phyloP scores from a whole-genome alignment of 2,888 invertebrate species.

The Acleris emargana region DNA sequence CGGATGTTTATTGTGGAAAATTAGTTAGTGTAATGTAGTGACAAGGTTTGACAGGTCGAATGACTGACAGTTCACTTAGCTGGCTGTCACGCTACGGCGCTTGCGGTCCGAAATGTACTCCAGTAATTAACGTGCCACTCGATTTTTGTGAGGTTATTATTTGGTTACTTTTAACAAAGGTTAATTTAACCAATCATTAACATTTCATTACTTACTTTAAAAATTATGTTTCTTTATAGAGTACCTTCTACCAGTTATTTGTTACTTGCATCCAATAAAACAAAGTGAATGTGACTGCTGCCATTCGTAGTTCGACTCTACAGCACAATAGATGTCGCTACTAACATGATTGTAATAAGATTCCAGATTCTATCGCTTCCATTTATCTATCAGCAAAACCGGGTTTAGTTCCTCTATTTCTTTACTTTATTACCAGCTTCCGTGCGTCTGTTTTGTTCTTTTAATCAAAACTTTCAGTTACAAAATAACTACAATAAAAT shows the following conservation, averaged over 20 bases:
- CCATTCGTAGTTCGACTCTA: too few species aligned
- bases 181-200: too few species aligned
- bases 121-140: not conserved
- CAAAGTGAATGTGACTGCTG: not conserved
- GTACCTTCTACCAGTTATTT: too few species aligned
- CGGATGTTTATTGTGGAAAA: conserved; percentile 43
- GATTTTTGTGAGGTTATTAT: too few species aligned
- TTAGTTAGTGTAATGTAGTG: conserved; percentile 10
- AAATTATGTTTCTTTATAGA: not conserved
- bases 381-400: too few species aligned
- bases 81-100: conserved; percentile 3
- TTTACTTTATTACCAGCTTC: too few species aligned
- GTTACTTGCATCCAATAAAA: not conserved
- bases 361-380: not conserved
- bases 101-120: conserved; percentile 12
- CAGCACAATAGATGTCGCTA: conserved; percentile 12
- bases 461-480: too few species aligned
- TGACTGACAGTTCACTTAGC: conserved; percentile 15
- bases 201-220: not conserved
- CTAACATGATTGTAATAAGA: not conserved
- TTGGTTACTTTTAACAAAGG: too few species aligned
- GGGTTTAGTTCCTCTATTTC: too few species aligned
- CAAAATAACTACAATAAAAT: too few species aligned
- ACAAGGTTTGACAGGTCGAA: conserved; percentile 12
- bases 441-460: too few species aligned